Conservation (phyloP, 1,140 invertebrate genomes). For the Cydia amplana region DNA sequence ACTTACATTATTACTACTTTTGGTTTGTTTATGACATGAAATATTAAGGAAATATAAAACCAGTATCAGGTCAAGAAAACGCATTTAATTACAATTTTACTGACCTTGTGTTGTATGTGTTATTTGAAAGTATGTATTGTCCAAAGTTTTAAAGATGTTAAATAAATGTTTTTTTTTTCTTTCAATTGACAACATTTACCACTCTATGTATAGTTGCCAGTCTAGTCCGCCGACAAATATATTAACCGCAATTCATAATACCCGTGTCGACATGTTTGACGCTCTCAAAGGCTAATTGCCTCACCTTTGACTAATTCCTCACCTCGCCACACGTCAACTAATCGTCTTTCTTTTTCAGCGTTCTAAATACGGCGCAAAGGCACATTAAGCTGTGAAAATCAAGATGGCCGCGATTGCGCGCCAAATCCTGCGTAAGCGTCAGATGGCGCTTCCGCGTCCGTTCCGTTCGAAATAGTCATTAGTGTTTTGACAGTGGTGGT, state of each 20-base stretch:
- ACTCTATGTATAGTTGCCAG: neutral
- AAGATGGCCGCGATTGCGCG: slow-evolving; percentile 68
- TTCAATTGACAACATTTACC: neutral
- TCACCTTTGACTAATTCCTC: slow-evolving; percentile 57
- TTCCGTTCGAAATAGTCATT: slow-evolving; percentile 68
- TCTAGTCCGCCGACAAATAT: slow-evolving; percentile 25
- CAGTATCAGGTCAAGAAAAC: no score
- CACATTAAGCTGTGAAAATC: slow-evolving; percentile 67
- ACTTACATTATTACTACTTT: no score
- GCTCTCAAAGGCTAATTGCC: slow-evolving; percentile 55
- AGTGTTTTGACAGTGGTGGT: slow-evolving; percentile 58
- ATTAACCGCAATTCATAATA: slow-evolving; percentile 21
- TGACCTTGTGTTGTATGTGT: no score
- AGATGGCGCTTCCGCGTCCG: slow-evolving; percentile 49
- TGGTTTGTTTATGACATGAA: no score
- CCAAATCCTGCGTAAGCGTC: slow-evolving; percentile 60
- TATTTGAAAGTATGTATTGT: no score
- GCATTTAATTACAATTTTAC: neutral
- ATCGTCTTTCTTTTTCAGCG: slow-evolving; percentile 67
- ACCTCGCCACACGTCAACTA: slow-evolving; percentile 53
- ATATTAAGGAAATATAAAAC: no score
- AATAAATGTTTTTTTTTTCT: no score
- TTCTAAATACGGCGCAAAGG: slow-evolving; percentile 59
- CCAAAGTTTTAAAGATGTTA: no score
- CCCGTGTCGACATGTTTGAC: slow-evolving; percentile 57